Conservation (phyloP, 2,888 invertebrate species). For the Hylaea fasciaria region DNA sequence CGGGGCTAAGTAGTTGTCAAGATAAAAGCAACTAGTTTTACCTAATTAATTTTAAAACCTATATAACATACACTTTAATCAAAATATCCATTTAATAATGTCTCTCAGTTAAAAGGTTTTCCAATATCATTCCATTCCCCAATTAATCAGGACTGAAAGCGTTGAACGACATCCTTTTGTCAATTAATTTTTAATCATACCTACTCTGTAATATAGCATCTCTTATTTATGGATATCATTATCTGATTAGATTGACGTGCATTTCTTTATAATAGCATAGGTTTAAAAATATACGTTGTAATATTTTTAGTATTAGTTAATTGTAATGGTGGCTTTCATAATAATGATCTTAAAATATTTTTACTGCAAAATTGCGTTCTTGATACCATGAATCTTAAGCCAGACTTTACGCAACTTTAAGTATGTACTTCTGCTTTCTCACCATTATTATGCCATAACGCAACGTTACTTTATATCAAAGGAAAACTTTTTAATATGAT, state of each 20-base stretch:
- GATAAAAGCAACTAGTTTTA: no score
- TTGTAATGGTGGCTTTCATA: no score
- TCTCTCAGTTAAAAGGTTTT: conserved; percentile 11
- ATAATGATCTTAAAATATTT: no score
- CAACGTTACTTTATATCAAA: conserved; percentile 57
- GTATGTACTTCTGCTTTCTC: conserved; percentile 19
- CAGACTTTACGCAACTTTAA: background rate
- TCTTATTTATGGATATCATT: no score
- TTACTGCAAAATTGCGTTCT: no score
- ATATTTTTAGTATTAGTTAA: no score
- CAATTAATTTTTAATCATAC: conserved; percentile 20
- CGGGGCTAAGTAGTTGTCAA: no score
- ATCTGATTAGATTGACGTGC: no score
- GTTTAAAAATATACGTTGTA: no score
- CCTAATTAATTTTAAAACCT: no score
- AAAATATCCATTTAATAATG: conserved; percentile 14
- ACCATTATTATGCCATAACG: conserved; percentile 47
- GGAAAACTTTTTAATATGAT: conserved; percentile 57
- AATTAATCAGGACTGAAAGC: conserved; percentile 19
- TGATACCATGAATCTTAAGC: background rate
- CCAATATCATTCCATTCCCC: conserved; percentile 20
- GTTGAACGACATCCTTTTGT: conserved; percentile 10
- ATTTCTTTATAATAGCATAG: no score
- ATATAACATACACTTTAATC: no score
- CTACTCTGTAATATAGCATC: background rate